These are phyloP conservation scores for Pogona vitticeps DNA, from an alignment of 2,113 vertebrate species.

Conservation along the genomic window DNA sequence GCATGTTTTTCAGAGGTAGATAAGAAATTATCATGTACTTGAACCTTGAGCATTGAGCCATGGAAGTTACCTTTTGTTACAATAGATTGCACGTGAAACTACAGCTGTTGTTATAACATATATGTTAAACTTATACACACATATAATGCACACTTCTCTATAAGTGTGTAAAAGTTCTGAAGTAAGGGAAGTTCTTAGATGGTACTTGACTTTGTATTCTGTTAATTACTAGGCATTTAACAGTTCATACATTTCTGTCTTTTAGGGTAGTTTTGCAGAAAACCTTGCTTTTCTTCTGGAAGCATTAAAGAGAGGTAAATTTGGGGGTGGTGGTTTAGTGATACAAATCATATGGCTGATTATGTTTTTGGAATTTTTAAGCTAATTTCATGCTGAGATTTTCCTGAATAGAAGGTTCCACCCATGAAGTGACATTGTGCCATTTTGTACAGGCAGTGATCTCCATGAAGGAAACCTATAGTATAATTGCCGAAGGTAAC, in stretches of 20 bases:
- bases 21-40: neutral
- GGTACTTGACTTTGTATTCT: neutral
- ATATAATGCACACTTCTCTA: neutral
- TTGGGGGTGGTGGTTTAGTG: neutral
- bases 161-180: neutral
- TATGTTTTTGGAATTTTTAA: neutral
- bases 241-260: constrained; percentile 24
- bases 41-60: neutral
- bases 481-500: no score
- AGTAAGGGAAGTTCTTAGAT: neutral
- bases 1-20: neutral
- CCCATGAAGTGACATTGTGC: no score
- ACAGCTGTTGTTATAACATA: neutral
- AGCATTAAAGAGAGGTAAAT: constrained; percentile 90
- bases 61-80: neutral
- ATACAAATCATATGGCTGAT: neutral
- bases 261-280: constrained; percentile 96
- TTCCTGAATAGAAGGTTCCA: no score
- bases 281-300: constrained; percentile 93
- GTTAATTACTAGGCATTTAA: neutral
- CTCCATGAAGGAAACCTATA: no score
- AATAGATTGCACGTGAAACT: neutral
- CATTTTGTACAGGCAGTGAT: no score
- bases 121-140: no score
- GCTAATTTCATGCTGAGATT: neutral